These are phyloP conservation scores for Paramuricea clavata DNA, from an alignment of 92 coral and sea anemone species.

Conservation along the genomic window DNA sequence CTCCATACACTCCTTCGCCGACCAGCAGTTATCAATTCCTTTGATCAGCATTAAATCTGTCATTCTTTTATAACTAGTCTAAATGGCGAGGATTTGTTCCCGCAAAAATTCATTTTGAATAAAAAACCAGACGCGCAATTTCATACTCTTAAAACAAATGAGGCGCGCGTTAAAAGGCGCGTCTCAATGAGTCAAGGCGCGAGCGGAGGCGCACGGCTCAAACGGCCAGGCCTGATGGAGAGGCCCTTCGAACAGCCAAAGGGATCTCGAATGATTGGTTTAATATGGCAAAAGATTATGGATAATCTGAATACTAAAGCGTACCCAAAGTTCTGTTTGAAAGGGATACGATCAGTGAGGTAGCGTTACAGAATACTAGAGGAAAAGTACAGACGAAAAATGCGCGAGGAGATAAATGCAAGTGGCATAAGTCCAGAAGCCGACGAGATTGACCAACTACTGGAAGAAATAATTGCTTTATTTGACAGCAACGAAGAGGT, in stretches of 20 bases:
- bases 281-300: neutral
- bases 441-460: neutral
- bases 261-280: slow-evolving; percentile 6
- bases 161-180: too few species aligned
- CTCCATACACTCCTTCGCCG: too few species aligned
- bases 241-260: slow-evolving; percentile 4
- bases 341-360: neutral
- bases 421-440: neutral
- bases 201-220: too few species aligned
- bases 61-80: too few species aligned
- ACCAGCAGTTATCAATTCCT: too few species aligned
- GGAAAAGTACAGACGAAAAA: neutral
- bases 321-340: neutral
- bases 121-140: too few species aligned
- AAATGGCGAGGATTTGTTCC: too few species aligned
- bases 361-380: neutral
- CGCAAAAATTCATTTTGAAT: too few species aligned
- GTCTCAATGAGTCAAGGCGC: too few species aligned
- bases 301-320: neutral
- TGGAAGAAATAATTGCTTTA: slow-evolving; percentile 13
- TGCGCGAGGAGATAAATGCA: neutral
- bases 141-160: too few species aligned
- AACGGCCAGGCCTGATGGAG: neutral
- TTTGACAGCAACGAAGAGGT: neutral
- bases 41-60: too few species aligned